These are phyloP conservation scores for Blastobasis adustella DNA, from an alignment of 2,888 invertebrate genomes.

Conservation along the genomic window DNA sequence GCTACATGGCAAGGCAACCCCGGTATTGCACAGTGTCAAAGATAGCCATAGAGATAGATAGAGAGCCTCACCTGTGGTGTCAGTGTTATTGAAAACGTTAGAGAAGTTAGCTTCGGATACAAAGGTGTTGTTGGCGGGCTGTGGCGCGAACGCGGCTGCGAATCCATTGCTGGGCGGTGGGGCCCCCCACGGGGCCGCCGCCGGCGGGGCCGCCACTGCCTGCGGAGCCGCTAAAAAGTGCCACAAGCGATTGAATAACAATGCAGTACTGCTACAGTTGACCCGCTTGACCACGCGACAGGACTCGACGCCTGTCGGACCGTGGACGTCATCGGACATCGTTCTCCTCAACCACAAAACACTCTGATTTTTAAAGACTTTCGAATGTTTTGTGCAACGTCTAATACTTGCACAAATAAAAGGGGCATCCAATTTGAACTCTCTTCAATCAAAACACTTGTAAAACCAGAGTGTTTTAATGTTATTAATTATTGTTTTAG, in stretches of 20 bases:
- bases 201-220: slow-evolving; percentile 20
- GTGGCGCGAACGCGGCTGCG: slow-evolving; percentile 38
- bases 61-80: slow-evolving; percentile 77
- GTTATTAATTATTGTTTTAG: too few relatives aligned
- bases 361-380: too few relatives aligned
- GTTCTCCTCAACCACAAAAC: too few relatives aligned
- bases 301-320: too few relatives aligned
- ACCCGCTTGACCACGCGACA: too few relatives aligned
- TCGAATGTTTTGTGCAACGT: too few relatives aligned
- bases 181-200: slow-evolving; percentile 29
- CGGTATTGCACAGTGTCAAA: slow-evolving; percentile 25
- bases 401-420: too few relatives aligned
- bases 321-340: too few relatives aligned
- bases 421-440: too few relatives aligned
- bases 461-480: too few relatives aligned
- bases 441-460: too few relatives aligned
- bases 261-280: slow-evolving; percentile 4
- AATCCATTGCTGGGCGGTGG: slow-evolving; percentile 43
- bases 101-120: slow-evolving; percentile 92
- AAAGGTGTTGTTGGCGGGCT: slow-evolving; percentile 69
- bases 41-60: slow-evolving; percentile 8
- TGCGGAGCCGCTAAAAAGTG: slow-evolving; percentile 26
- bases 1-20: too few relatives aligned
- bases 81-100: slow-evolving; percentile 88
- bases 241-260: slow-evolving; percentile 17